These are phyloP conservation scores for Cydia splendana DNA, from an alignment of 1,140 invertebrate species.

Conservation along the genomic window DNA sequence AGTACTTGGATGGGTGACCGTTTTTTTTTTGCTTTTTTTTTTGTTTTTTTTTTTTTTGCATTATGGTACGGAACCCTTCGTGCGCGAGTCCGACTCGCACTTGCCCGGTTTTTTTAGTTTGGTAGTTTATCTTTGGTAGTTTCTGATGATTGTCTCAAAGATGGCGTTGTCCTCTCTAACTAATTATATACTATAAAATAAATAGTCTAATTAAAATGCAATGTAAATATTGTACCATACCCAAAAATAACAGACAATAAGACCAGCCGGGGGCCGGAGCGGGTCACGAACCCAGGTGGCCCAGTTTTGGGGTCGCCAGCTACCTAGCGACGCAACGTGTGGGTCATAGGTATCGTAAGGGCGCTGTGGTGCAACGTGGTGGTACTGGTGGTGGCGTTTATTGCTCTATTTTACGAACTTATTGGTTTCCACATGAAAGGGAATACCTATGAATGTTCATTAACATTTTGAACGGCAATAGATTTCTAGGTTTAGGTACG, in stretches of 20 bases:
- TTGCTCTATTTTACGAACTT: neutral
- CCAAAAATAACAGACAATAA: conserved; percentile 60
- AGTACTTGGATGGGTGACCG: too few relatives aligned
- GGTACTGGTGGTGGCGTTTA: neutral
- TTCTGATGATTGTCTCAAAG: neutral
- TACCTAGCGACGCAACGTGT: conserved; percentile 44
- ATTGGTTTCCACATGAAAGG: neutral
- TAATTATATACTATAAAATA: neutral
- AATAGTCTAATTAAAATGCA: conserved; percentile 16
- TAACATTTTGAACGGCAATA: neutral
- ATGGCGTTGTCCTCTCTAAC: neutral
- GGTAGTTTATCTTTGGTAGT: too few relatives aligned
- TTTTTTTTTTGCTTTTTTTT: too few relatives aligned
- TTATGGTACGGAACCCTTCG: too few relatives aligned
- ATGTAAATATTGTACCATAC: conserved; percentile 45
- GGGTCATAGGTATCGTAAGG: neutral
- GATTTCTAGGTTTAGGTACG: too few relatives aligned
- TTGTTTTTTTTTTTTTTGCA: too few relatives aligned
- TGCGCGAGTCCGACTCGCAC: too few relatives aligned
- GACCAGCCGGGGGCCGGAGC: conserved; percentile 61
- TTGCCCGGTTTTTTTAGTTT: too few relatives aligned
- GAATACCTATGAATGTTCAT: neutral
- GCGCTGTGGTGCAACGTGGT: neutral
- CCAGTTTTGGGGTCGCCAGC: conserved; percentile 62
- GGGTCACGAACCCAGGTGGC: conserved; percentile 66